Evolutionary conservation across 2,797 vertebrate species (phyloP), one percentile per base, ranked within the genome.

Genomic region (Cercopithecus petaurista): DNA sequence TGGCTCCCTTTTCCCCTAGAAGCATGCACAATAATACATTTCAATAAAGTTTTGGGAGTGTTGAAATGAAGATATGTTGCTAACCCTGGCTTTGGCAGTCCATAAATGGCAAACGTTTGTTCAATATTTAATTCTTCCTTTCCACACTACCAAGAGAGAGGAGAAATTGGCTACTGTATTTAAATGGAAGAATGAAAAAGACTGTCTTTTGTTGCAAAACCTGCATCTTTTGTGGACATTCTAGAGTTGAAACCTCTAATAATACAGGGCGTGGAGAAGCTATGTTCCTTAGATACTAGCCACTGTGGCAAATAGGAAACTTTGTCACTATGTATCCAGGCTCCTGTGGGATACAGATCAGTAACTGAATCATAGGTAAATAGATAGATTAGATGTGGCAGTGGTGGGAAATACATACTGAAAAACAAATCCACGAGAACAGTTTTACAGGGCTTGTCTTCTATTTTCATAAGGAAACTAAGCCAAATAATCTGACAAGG

Each of bases 401-500:
- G 96, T 97, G 95, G 91, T 30, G 52, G 81, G 97, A 93, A 94
- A 98, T 95, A 95, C 95, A 90, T 93, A 70, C 90, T 59, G 95
- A 95, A 98, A 98, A 98, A 96, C 97, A 98, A 98, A 98, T 97
- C 97, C 97, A 97, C 52, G 46, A 95, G 97, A 98, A 98, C 95
- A 96, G 88, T 98, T 98, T 98, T 98, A 94, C 96, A 98, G 97
- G 97, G 82, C 95, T 98, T 98, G 98, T 98, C 97, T 98, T 98
- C 97, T 2, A 0, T 98, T 98, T 98, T 97, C 96, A 98, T 98
- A 97, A 97, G 96, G 97, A 98, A 98, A 97, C 92, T 83, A 96
- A 97, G 97, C 85, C 97, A 98, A 98, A 98, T 98, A 98, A 98
- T 98, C 97, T 98, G 98, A 98, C 97, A 98, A 98, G 96, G 96